A percentile compares a stretch with the other conserved stretches of the same genome.
phyloP scores from a whole-genome alignment of 2,797 vertebrate genomes.

The Calcarius lapponicus region DNA sequence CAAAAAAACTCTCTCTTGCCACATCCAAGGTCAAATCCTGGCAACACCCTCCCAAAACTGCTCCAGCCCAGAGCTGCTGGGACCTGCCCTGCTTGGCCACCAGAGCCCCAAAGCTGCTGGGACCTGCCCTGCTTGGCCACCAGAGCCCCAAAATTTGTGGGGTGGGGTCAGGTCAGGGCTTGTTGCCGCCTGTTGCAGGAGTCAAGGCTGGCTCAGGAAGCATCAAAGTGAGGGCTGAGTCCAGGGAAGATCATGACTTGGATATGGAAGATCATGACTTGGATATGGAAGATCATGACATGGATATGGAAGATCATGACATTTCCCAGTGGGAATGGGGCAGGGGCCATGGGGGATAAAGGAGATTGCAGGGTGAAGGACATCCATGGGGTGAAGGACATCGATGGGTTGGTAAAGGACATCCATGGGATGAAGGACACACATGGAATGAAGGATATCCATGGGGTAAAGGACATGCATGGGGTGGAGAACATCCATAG shows the following conservation, averaged over 20 bases:
- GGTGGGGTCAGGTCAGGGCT: background rate
- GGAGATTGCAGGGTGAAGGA: background rate
- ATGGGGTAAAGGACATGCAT: accelerated
- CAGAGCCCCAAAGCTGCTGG: background rate
- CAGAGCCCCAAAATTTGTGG: background rate
- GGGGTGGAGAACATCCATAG: accelerated
- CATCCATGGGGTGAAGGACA: accelerated
- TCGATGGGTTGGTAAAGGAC: too few relatives aligned
- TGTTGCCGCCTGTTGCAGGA: background rate
- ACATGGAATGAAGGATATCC: background rate
- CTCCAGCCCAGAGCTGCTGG: background rate
- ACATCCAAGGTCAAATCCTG: background rate
- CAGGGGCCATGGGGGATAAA: too few relatives aligned
- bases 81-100: background rate
- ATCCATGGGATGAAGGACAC: too few relatives aligned
- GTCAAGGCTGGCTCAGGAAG: accelerated
- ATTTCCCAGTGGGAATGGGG: background rate
- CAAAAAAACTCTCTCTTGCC: background rate
- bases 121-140: background rate
- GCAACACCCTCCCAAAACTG: background rate
- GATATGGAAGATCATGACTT: too few relatives aligned
- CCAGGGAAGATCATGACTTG: background rate
- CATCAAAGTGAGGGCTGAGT: accelerated
- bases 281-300: too few relatives aligned
- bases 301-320: too few relatives aligned